Conservation (phyloP, 1,140 invertebrate species). For the Euura saliciscinereae region DNA sequence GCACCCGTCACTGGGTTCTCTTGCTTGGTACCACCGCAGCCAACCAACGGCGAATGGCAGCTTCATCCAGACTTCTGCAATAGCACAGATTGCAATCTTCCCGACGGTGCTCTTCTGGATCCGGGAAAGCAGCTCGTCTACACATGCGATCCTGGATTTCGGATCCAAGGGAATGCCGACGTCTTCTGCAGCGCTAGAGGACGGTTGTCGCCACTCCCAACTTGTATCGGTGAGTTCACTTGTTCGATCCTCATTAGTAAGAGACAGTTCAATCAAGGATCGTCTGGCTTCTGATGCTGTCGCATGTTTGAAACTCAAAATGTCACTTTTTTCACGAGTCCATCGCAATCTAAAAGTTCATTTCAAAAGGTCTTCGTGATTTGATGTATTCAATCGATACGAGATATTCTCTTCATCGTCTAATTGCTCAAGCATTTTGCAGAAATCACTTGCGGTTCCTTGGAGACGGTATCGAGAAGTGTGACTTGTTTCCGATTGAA, state of each 20-base stretch:
- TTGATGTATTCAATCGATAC: background rate
- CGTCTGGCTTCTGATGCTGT: no score
- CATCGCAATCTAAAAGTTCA: no score
- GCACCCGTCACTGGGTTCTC: background rate
- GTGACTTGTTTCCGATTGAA: background rate
- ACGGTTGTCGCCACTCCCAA: constrained; percentile 42
- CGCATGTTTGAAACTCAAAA: no score
- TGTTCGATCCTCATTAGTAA: constrained; percentile 19
- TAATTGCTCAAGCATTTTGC: background rate
- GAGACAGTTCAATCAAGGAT: background rate
- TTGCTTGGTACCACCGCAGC: constrained; percentile 44
- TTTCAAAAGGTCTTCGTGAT: no score
- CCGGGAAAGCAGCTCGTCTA: constrained; percentile 45
- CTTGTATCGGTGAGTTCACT: constrained; percentile 40
- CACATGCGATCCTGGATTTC: constrained; percentile 43
- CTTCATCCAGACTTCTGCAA: constrained; percentile 39
- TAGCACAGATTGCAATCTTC: constrained; percentile 30
- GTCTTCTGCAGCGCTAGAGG: constrained; percentile 42
- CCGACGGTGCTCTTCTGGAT: constrained; percentile 22
- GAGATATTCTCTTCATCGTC: background rate
- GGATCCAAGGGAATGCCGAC: constrained; percentile 29
- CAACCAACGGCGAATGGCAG: constrained; percentile 42
- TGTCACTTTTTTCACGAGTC: no score
- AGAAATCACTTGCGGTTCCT: background rate
- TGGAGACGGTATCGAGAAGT: background rate